Conservation (phyloP, 2,113 vertebrate species). For the Saimiri boliviensis region DNA sequence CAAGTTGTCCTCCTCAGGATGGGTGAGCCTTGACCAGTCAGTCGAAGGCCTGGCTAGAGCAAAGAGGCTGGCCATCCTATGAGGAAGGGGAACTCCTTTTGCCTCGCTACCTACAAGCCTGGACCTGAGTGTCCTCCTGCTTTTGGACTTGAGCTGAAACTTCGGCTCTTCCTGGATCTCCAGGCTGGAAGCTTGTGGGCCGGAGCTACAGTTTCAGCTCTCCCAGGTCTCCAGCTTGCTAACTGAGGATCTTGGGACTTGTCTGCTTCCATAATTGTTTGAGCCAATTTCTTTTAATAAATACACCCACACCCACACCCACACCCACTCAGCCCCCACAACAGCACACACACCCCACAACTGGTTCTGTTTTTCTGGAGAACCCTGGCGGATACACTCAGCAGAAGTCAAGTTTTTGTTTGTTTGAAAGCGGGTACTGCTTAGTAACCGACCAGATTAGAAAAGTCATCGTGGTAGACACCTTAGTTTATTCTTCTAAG, state of each 20-base stretch:
- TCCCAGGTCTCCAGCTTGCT: neutral
- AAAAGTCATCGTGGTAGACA: too few species aligned
- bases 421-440: too few species aligned
- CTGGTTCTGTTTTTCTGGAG: neutral
- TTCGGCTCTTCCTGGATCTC: neutral
- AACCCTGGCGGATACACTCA: neutral
- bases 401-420: too few species aligned
- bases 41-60: neutral
- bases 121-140: neutral
- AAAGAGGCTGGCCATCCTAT: neutral
- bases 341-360: fast-evolving
- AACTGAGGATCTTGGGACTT: neutral
- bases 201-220: neutral
- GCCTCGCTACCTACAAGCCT: neutral
- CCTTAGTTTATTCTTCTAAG: too few species aligned
- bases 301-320: neutral
- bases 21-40: neutral
- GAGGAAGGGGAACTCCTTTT: neutral
- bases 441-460: too few species aligned
- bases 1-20: neutral
- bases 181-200: neutral
- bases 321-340: neutral
- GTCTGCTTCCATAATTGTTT: too few species aligned
- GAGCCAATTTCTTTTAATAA: neutral
- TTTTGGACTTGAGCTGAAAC: neutral